Base-by-base conservation (phyloP, 2,888 invertebrate genomes). In the Agrenia bidenticulata region DNA sequence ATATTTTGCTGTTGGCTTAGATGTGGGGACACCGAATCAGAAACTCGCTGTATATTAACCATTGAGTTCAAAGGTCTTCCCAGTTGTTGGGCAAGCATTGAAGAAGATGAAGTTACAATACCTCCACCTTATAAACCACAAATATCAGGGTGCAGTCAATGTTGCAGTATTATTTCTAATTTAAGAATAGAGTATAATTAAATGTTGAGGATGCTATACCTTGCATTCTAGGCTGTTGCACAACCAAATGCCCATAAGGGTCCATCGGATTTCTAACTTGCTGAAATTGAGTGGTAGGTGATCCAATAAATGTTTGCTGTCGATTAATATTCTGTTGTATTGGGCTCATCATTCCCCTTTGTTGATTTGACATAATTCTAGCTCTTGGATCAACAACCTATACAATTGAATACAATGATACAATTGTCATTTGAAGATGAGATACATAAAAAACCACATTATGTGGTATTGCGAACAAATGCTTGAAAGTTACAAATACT, bases 341-440 rank as follows among this genome's bases (percentile, higher is more conserved):
- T 23, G 51, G 51, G 19, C 9, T 42, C 27, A 58, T 23, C 15
- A 58, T 26, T 15, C 23, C 17, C 17, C 49, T 21, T 15, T 7
- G 27, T 19, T 58, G 58, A 45, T 37, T 84, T 57, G 85, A 74
- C 58, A 85, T 77, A 76, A 85, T 79, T 72, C 85, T 79, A 69
- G 83, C 82, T 67, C 85, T 81, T 19, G 83, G 81, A 78, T 85
- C 85, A 49, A 84, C 77, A 24, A 80, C 81, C 75, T 77, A n/a
- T 39, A 39, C 39, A 7, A 39, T 45, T 45, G n/a, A 15, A 45
- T 7, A 32, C 5, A 32, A 32, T 32, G 32, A 45, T 5, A 15
- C 15, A 45, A 39, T 39, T 39, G 15, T 39, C 15, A 11, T n/a
- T 45, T n/a, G 19, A 9, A 11, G 45, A 17, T 45, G 45, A 45